Conservation (phyloP, 2,113 vertebrate genomes). For the Melanocharis versteri region DNA sequence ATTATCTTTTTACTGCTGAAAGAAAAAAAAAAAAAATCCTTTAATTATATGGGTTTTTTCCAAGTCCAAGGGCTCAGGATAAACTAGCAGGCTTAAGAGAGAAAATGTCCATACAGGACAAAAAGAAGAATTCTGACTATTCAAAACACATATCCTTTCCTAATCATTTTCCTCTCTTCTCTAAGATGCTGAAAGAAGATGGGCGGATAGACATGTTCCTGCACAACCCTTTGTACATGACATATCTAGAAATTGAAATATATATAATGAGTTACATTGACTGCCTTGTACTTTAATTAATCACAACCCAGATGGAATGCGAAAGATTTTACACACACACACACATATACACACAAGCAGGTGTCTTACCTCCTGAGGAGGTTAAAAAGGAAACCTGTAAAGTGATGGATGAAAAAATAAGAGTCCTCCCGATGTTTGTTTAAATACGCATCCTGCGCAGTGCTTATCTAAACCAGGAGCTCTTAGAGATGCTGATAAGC, state of each 20-base stretch:
- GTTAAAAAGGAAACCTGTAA: neutral
- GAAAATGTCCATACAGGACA: neutral
- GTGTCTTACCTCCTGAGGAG: neutral
- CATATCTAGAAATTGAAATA: neutral
- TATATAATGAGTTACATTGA: neutral
- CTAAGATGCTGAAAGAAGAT: neutral
- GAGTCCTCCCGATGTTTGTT: neutral
- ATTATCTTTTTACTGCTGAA: slow-evolving; percentile 12
- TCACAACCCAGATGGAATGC: neutral
- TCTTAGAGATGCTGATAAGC: neutral
- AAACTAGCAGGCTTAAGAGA: neutral
- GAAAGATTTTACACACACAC: neutral
- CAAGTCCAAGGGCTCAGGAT: neutral
- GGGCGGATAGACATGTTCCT: neutral
- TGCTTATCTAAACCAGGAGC: neutral
- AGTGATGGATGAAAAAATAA: neutral
- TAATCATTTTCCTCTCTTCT: neutral
- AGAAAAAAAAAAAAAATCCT: neutral
- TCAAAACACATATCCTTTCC: neutral
- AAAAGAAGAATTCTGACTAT: neutral
- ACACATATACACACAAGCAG: neutral
- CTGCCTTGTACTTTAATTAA: neutral
- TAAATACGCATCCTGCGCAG: neutral
- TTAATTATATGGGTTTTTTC: neutral
- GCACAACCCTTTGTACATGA: neutral